Percentiles rank a stretch among this genome's conserved stretches.
Conservation (phyloP, 2,888 invertebrate species). For the Poecilobothrus nobilitatus region DNA sequence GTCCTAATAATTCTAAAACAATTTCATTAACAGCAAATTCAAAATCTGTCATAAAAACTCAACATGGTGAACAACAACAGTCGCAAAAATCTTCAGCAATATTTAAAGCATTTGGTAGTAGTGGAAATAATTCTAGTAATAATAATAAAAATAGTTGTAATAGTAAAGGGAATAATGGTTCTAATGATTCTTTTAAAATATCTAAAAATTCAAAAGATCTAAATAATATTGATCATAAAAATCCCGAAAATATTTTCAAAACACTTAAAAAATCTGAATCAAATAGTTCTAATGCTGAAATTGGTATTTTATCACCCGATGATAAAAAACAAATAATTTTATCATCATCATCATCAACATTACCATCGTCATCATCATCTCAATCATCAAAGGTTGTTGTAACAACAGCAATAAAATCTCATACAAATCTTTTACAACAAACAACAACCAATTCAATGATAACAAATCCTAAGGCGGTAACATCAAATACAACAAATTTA, state of each 20-base stretch:
- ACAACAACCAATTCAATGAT: neutral
- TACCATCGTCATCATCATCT: neutral
- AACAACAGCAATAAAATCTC: neutral
- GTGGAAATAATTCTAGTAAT: neutral
- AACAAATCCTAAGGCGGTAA: neutral
- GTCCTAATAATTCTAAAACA: neutral
- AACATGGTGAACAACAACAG: neutral
- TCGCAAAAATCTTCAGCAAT: neutral
- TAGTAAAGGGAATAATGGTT: neutral
- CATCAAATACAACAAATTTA: neutral
- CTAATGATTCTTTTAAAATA: neutral
- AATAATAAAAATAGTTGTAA: neutral
- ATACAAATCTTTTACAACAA: neutral
- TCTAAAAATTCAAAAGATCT: neutral
- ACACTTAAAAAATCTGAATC: neutral
- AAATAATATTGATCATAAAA: neutral
- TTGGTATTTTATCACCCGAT: neutral
- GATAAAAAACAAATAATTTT: neutral
- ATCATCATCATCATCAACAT: neutral
- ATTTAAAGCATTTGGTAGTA: neutral
- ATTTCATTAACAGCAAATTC: neutral
- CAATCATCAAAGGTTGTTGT: neutral
- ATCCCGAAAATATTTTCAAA: neutral
- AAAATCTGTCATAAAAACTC: neutral
- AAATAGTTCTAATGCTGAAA: no score